Evolutionary conservation across 2,113 vertebrate genomes (phyloP).

Genomic region (Daubentonia madagascariensis): DNA sequence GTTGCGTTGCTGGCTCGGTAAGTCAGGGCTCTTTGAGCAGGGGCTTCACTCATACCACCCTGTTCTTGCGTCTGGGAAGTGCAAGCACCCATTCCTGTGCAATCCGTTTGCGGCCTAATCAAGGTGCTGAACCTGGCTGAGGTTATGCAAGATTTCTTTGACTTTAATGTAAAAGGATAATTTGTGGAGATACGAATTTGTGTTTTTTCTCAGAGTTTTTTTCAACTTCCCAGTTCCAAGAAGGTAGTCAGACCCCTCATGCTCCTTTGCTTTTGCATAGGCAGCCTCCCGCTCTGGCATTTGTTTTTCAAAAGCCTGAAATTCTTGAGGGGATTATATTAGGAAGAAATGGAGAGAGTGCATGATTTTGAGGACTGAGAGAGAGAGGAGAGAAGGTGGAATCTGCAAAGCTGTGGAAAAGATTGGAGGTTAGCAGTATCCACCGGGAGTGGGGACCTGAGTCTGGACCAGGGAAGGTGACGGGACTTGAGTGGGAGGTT

Average conservation of each 20-base stretch:
- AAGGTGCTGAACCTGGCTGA: neutral
- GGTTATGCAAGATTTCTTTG: neutral
- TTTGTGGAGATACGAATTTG: neutral
- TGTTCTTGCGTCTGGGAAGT: neutral
- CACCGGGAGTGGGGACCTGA: neutral
- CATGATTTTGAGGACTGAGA: neutral
- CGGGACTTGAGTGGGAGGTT: neutral
- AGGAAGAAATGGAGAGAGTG: neutral
- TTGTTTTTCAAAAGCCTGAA: constrained; percentile 4
- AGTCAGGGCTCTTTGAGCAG: neutral
- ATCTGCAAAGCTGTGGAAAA: neutral
- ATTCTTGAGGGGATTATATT: neutral
- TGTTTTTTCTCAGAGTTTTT: neutral
- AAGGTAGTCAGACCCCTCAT: neutral
- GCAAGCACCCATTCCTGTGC: neutral
- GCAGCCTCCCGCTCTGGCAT: neutral
- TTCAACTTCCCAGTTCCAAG: neutral
- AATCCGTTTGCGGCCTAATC: neutral
- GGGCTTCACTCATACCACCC: neutral
- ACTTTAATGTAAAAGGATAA: neutral
- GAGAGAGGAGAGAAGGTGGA: neutral
- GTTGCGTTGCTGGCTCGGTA: neutral
- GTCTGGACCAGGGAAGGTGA: neutral
- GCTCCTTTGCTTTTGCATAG: neutral
- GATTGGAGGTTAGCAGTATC: neutral